A percentile compares a stretch with the other conserved stretches of the same genome.
Conservation (phyloP, 2,888 invertebrate species). For the Actias luna region DNA sequence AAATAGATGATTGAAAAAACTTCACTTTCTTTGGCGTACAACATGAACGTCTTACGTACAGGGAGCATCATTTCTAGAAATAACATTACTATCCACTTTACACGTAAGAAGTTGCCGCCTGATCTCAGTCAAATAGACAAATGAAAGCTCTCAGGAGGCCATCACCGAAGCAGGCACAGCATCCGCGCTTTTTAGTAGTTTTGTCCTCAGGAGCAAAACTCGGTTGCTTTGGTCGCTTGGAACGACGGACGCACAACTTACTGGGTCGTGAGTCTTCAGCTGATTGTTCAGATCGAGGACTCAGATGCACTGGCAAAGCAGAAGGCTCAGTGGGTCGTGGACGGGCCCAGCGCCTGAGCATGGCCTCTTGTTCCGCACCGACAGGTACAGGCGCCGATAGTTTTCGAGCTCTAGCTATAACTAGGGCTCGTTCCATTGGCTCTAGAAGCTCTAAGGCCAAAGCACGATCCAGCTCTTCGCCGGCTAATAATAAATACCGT, state of each 20-base stretch:
- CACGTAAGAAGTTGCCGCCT: constrained; percentile 27
- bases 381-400: constrained; percentile 71
- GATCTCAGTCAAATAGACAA: constrained; percentile 77
- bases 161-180: constrained; percentile 76
- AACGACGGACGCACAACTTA: constrained; percentile 60
- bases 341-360: constrained; percentile 71
- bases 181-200: constrained; percentile 58
- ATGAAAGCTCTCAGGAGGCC: constrained; percentile 75
- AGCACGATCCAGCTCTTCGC: constrained; percentile 84
- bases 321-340: constrained; percentile 66
- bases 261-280: constrained; percentile 59
- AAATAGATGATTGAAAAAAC: constrained; percentile 13
- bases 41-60: background rate
- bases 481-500: constrained; percentile 85
- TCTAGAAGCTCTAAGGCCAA: constrained; percentile 66
- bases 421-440: constrained; percentile 72
- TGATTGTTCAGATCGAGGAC: constrained; percentile 62
- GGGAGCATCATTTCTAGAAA: background rate
- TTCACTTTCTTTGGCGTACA: constrained; percentile 9
- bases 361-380: constrained; percentile 68
- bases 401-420: constrained; percentile 66
- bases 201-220: constrained; percentile 68
- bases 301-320: constrained; percentile 69
- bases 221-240: constrained; percentile 66
- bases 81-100: constrained; percentile 21